Evolutionary conservation across 2,888 invertebrate genomes (phyloP).

Genomic region (Cheilosia urbana): DNA sequence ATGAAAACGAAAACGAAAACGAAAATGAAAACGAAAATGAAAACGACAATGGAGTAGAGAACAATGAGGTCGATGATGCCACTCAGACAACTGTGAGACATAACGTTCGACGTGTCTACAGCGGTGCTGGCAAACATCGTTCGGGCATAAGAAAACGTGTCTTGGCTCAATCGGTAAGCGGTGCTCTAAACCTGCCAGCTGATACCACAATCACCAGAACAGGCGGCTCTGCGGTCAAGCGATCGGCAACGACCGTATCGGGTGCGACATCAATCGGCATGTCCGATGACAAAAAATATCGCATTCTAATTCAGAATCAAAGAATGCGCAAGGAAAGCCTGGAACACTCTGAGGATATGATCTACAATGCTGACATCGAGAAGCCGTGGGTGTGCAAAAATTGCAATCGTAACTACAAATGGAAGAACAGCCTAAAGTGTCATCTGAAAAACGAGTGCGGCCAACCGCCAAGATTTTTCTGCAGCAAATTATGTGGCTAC

Average conservation of each 20-base stretch:
- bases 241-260: slow-evolving; percentile 70
- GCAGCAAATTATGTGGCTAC: slow-evolving; percentile 84
- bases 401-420: slow-evolving; percentile 90
- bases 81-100: slow-evolving; percentile 33
- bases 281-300: slow-evolving; percentile 82
- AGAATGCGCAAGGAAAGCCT: slow-evolving; percentile 83
- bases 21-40: slow-evolving; percentile 76
- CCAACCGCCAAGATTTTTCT: slow-evolving; percentile 85
- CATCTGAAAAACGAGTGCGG: slow-evolving; percentile 89
- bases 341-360: slow-evolving; percentile 83
- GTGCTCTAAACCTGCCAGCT: slow-evolving; percentile 45
- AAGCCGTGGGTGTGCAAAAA: slow-evolving; percentile 86
- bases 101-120: slow-evolving; percentile 65
- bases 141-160: slow-evolving; percentile 48
- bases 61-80: slow-evolving; percentile 30
- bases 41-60: neutral
- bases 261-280: slow-evolving; percentile 78
- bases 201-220: slow-evolving; percentile 75
- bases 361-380: slow-evolving; percentile 83
- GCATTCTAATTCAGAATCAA: slow-evolving; percentile 83
- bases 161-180: slow-evolving; percentile 28
- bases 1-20: slow-evolving; percentile 52
- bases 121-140: slow-evolving; percentile 45
- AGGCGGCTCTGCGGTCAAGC: slow-evolving; percentile 12
- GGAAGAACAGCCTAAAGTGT: slow-evolving; percentile 89